Evolutionary conservation across 2,797 vertebrate genomes (phyloP), one percentile per base, ranked within the genome.

Genomic region (Anableps anableps): DNA sequence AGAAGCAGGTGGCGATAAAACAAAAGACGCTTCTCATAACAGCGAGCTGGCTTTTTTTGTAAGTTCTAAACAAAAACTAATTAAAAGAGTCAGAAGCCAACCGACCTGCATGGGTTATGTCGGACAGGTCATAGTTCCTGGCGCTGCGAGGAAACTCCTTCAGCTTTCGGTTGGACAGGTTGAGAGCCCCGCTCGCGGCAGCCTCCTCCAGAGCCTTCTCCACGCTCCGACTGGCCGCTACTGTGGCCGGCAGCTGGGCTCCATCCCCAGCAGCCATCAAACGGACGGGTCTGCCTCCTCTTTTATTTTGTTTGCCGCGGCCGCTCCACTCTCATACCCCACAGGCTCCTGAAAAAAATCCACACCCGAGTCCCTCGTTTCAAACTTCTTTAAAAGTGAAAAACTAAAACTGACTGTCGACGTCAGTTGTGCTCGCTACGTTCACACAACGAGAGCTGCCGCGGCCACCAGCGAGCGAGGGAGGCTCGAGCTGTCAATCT

Each of bases 171-270:
- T 96, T 97, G 51, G 97, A 95, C 74, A 98, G 84, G 93, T 97
- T 96, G 71, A 98, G 95, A n/a, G 95, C 96, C 41, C 97, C 97
- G 81, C 97, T 97, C 8, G 96, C 95, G 16, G 96, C 96, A 41
- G 97, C 97, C 92, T 98, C 97, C 88, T 98, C 97, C 29, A 98
- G 92, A 86, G 97, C 97, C 75, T 97, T 97, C 91, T 98, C 97
- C 84, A 97, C 97, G 89, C 95, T 97, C 78, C 96, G 94, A 90
- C 96, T 97, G 76, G 96, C 97, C 83, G 96, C 96, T 78, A 96
- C 93, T 31, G 95, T 95, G 89, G 95, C 94, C 92, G 97, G 95
- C 85, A 96, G 95, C 90, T 95, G 96, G 89, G 96, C 93, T 92
- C 94, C 96, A 93, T 96, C 96, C 90, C 95, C 96, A 88, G 96